A percentile compares a stretch with the other conserved stretches of the same genome.
These are phyloP conservation scores for Vulpes lagopus DNA, from an alignment of 2,113 vertebrate genomes.

Conservation along the genomic window DNA sequence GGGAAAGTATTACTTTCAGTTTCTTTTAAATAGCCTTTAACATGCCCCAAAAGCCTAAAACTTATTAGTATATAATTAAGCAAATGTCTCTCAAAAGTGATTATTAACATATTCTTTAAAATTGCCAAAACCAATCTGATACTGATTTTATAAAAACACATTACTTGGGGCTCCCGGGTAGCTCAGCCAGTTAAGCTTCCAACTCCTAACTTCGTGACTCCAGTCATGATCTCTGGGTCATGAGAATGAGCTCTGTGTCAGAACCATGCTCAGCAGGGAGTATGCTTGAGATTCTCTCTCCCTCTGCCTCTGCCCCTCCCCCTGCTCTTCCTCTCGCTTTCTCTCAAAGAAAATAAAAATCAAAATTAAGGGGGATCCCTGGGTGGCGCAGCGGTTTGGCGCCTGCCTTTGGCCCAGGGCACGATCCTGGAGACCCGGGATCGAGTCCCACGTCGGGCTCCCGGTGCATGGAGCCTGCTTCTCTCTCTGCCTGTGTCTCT, in stretches of 20 bases:
- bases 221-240: neutral
- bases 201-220: neutral
- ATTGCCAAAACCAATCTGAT: neutral
- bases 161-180: neutral
- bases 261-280: neutral
- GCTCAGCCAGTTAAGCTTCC: neutral
- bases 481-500: too few species aligned
- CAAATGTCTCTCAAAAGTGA: slow-evolving; percentile 16
- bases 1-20: neutral
- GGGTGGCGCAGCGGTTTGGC: too few species aligned
- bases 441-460: too few species aligned
- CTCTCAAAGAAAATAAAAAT: neutral
- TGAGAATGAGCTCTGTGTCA: neutral
- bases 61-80: slow-evolving; percentile 36
- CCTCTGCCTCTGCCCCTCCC: neutral
- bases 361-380: neutral
- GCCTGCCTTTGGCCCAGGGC: too few species aligned
- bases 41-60: neutral
- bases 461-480: too few species aligned
- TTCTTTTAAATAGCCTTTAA: slow-evolving; percentile 38
- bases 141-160: slow-evolving; percentile 9
- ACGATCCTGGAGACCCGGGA: too few species aligned
- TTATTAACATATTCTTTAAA: neutral
- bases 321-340: neutral
- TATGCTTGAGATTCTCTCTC: neutral